Base-by-base conservation (phyloP, 2,113 vertebrate species). In the Trachemys scripta region DNA sequence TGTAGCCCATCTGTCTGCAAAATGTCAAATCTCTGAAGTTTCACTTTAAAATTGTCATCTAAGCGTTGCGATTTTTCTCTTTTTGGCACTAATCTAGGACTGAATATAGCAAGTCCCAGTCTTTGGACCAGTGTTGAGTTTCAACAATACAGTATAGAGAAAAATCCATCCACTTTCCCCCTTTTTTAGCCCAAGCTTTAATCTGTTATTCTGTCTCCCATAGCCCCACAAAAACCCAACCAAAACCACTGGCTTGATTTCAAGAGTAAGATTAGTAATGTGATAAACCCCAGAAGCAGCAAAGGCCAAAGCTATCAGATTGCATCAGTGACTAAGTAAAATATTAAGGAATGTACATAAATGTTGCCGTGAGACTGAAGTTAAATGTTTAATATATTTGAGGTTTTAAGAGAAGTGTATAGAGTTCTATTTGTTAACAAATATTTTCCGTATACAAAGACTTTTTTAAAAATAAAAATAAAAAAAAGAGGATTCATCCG, bases 181-280 rank as follows among this genome's bases (percentile, higher is more conserved):
- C 56, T 84, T 42, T 56, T 57, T 59, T 1, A 75, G 88, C 65
- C 38, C 38, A 25, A 12, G 3, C 5, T 3, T 45, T 16, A 5
- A 6, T 31, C n/a, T 50, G 11, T 76, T 76, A 12, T 76, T 45
- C 42, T 27, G 35, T 8, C 8, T 1, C n/a, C 12, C 80, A 7
- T 72, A 14, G 6, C 38, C 53, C 31, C 1, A 1, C 17, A 16
- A 35, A 45, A 69, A 78, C 8, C 72, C 65, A 6, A 2, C 53
- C n/a, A 24, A 5, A 31, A 1, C 6, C 0, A 6, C 1, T 54
- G 24, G 2, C 45, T 85, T 51, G 0, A 0, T 20, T 14, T 16
- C 85, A 38, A 8, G 57, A 91, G 29, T 17, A 45, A 85, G 80
- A 89, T 85, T 45, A 19, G 22, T 24, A 35, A 29, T 27, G 83